phyloP scores from a whole-genome alignment of 2,113 vertebrate species.

The Heterotilapia buettikoferi region DNA sequence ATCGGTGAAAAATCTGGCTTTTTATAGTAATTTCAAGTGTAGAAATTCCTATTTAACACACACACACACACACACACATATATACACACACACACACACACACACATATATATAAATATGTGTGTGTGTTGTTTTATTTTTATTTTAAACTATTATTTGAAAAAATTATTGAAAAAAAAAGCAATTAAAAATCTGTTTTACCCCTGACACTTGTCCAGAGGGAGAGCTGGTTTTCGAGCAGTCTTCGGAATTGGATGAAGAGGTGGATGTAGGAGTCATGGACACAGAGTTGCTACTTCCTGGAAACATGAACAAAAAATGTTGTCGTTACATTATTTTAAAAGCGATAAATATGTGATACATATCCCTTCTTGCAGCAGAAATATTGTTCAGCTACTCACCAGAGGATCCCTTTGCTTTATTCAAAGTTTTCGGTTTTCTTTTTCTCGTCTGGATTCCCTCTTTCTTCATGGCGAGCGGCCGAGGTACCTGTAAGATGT shows the following conservation, averaged over 20 bases:
- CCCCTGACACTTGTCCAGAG: constrained; percentile 81
- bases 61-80: neutral
- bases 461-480: constrained; percentile 99
- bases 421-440: constrained; percentile 98
- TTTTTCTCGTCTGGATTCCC: constrained; percentile 97
- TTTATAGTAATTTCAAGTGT: neutral
- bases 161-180: neutral
- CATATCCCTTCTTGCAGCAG: neutral
- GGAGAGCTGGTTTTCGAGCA: constrained; percentile 92
- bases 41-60: neutral
- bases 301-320: constrained; percentile 26
- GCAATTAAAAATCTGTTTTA: constrained; percentile 52
- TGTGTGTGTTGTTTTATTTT: too few species aligned
- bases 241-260: constrained; percentile 93
- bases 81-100: neutral
- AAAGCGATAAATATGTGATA: neutral
- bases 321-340: neutral
- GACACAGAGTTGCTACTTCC: constrained; percentile 87
- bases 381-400: constrained; percentile 43
- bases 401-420: constrained; percentile 92
- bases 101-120: accelerated
- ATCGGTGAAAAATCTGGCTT: neutral
- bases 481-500: constrained; percentile 83
- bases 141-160: neutral
- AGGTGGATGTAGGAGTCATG: constrained; percentile 97